Evolutionary conservation across 2,113 vertebrate genomes (phyloP).

Genomic region (Phalacrocorax brasilianus): DNA sequence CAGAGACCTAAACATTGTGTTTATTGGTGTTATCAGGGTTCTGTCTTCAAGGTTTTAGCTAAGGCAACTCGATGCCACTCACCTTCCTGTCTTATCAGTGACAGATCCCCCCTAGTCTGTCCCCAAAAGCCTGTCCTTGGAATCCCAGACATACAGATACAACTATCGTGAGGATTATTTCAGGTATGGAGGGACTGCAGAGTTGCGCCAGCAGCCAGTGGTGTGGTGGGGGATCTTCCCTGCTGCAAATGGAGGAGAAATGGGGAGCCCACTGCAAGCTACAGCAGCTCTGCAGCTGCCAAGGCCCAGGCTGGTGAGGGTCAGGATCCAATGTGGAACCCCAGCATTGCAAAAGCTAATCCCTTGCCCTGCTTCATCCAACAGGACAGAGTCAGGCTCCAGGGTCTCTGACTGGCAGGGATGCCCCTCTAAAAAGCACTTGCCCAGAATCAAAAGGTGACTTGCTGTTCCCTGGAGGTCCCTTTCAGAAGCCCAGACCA

Average conservation of each 20-base stretch:
- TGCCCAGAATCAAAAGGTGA: background rate
- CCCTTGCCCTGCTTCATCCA: background rate
- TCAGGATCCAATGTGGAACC: background rate
- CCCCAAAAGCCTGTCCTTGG: background rate
- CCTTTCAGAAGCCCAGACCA: background rate
- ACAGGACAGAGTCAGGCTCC: background rate
- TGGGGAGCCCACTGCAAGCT: background rate
- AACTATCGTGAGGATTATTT: background rate
- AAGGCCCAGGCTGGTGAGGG: background rate
- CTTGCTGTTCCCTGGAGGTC: background rate
- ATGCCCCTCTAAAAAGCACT: background rate
- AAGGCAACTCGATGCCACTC: background rate
- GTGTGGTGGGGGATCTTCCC: background rate
- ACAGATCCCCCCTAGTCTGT: background rate
- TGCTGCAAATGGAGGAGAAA: background rate
- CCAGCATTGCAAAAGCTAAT: background rate
- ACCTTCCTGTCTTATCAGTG: background rate
- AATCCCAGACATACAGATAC: background rate
- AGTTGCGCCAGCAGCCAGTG: background rate
- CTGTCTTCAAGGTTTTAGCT: background rate
- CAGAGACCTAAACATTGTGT: background rate
- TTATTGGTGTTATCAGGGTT: background rate
- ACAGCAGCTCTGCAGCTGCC: background rate
- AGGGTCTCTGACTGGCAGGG: background rate
- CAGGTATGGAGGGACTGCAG: background rate